Percentiles rank a stretch among this genome's conserved stretches.
Evolutionary conservation across 2,113 vertebrate genomes (phyloP).

Genomic region (Promerops cafer): DNA sequence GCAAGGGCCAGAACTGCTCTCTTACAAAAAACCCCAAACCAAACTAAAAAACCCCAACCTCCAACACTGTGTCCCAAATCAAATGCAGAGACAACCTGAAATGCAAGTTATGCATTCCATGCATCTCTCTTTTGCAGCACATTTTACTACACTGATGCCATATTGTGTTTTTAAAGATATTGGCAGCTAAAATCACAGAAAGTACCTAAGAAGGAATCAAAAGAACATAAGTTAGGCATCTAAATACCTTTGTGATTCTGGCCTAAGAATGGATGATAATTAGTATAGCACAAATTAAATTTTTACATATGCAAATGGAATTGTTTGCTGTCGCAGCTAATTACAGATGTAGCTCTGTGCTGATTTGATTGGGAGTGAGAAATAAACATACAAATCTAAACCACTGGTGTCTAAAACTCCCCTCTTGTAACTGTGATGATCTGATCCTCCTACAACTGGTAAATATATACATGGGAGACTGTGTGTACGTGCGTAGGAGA

Average conservation of each 20-base stretch:
- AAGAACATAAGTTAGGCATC: not conserved
- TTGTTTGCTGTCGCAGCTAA: not conserved
- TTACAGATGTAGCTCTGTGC: not conserved
- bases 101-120: not conserved
- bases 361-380: not conserved
- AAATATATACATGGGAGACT: not conserved
- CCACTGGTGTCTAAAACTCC: not conserved
- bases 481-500: not conserved
- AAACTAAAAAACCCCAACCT: not conserved
- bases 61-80: not conserved
- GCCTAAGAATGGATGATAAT: not conserved
- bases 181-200: not conserved
- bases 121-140: not conserved
- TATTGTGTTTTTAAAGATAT: not conserved
- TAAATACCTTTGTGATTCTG: not conserved
- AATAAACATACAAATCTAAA: not conserved
- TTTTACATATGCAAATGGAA: not conserved
- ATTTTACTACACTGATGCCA: not conserved
- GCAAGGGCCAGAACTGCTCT: not conserved
- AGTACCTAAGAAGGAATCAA: not conserved
- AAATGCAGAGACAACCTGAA: not conserved
- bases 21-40: not conserved
- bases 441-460: not conserved
- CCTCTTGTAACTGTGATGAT: not conserved
- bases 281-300: not conserved